Base-by-base conservation (phyloP, 2,113 vertebrate genomes). In the Eolophus roseicapilla region DNA sequence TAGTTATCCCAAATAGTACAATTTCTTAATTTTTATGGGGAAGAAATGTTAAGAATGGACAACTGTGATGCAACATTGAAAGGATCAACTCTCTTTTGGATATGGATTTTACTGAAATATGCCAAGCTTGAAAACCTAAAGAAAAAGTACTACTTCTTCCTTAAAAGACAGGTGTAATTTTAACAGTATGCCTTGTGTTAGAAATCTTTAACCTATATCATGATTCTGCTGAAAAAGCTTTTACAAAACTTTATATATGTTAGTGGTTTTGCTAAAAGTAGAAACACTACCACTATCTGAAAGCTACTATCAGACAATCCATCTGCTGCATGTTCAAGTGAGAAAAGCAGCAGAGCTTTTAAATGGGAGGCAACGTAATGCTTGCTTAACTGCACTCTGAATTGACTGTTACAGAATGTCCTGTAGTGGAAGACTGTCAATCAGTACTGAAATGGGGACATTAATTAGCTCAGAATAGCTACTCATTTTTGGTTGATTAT, bases 391-490 rank as follows among this genome's bases (percentile, higher is more conserved):
- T 53, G 57, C 29, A 17, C 27, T 47, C 63, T 77, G 64, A 37
- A 52, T 88, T 81, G 6, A 44, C 62, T 19, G 2, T 67, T 75
- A 49, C 33, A 57, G 39, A 65, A 19, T 44, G 47, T 82, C n/a
- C 47, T 33, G 35, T 9, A 60, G 9, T 57, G 59, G 37, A 86
- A 70, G 71, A 23, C 21, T 88, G n/a, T 70, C 86, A 86, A n/a
- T 46, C 63, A 50, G 29, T 44, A 31, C 46, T 63, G 44, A 52
- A 83, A 88, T 35, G 33, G 44, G 39, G 27, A 49, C 53, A 63
- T 88, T 55, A 92, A 93, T 93, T 94, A 86, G 13, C 46, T 83
- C n/a, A 41, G 28, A 88, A 77, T 70, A 83, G 76, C 46, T 83
- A 17, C 31, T 92, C 10, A 33, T 70, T 83, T 88, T 78, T 77